Evolutionary conservation across 2,113 vertebrate genomes (phyloP), one percentile per base, ranked within the genome.

Genomic region (Brachyhypopomus gauderio): DNA sequence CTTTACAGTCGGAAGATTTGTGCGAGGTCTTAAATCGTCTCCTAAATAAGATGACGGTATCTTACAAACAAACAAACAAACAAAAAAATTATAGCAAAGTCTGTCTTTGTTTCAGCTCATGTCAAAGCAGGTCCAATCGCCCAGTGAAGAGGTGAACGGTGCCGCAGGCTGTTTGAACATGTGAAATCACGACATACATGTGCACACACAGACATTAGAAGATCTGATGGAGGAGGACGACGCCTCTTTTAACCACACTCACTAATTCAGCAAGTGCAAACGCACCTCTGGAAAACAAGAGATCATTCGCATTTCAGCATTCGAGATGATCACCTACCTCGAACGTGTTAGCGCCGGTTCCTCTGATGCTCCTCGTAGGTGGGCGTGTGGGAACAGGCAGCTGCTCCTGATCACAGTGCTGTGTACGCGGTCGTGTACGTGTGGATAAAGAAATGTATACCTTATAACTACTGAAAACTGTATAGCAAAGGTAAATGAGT

Each of bases 251-350:
- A 66, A 16, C 30, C 5, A 25, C 27, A 6, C 27, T 20, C 45
- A 52, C 22, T 16, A 9, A 5, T 8, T 4, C 27, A 36, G 56
- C 30, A 38, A 25, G 56, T 56, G 74, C n/a, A 22, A 4, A 64
- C 16, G 64, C 66, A 82, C 6, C 62, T 30, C 66, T 30, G 27
- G 20, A 36, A 30, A 12, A n/a, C 17, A 11, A 8, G 9, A 52
- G 45, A 12, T 52, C 5, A 14, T 34, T 12, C 2, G 1, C 30
- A 38, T 20, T 8, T 38, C 30, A 41, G 20, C 69, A 30, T n/a
- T n/a, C n/a, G 73, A 80, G 48, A 72, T 38, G 67, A 72, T 80
- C 77, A 83, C 84, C 81, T 83, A 41, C 66, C 79, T 80, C 78
- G 78, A 82, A 52, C 66, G 30, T 56, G 72, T 52, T 60, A 52